Evolutionary conservation across 2,113 vertebrate genomes (phyloP), one percentile per base, ranked within the genome.

Genomic region (Martes martes): DNA sequence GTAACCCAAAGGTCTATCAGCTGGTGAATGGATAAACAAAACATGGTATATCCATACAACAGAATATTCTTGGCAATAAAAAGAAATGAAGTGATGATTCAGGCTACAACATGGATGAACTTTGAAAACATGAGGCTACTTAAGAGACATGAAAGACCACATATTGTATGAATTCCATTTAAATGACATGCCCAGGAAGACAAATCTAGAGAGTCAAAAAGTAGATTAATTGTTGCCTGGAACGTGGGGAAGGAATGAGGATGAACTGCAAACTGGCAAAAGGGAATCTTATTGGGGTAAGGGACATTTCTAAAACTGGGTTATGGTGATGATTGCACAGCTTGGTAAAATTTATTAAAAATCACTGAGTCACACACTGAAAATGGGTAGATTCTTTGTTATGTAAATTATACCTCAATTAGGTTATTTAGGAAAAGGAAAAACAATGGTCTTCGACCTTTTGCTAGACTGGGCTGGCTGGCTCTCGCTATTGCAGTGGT

Each of bases 1-100:
- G 61, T 52, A 76, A 92, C 21, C 42, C 50, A 78, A 63, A 83
- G 65, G 45, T 71, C 74, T 13, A 31, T 42, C 2, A 82, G 33
- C 15, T 82, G 23, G 13, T 90, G 21, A 55, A 93, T 57, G 74
- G 23, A 87, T 65, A 79, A 90, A 86, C 24, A 82, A n/a, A 73
- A 92, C 11, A 7, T 39, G 13, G 39, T 39, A 28, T 67, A 52
- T 28, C 16, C 45, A 90, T 11, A 71, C 23, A 71, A 76, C 4
- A 67, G 45, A 52, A 36, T 78, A 63, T n/a, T 94, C 36, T 39
- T 19, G 57, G 28, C 55, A 92, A 78, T 74, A 71, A 89, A 89
- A 96, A 89, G 47, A 92, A 96, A 93, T 61, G 57, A 86, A 96
- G 23, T 82, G 76, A 45, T 71, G 69, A 93, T 7, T 95, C 52